A percentile compares a stretch with the other conserved stretches of the same genome.
Evolutionary conservation across 2,113 vertebrate species (phyloP).

Genomic region (Clarias magur): DNA sequence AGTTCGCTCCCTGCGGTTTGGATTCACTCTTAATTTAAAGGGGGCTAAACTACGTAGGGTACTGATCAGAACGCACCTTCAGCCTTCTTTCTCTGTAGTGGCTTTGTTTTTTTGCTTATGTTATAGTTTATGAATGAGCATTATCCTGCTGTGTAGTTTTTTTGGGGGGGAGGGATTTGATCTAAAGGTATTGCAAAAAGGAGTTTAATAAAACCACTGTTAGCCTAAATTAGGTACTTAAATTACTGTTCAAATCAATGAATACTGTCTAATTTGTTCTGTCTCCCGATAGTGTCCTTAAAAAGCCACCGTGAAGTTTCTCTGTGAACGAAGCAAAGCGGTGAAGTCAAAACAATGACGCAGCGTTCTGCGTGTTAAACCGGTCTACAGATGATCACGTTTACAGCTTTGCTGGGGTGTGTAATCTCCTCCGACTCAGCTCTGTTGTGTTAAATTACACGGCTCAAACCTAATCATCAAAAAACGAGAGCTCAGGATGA

Average conservation of each 20-base stretch:
- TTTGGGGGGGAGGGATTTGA: neutral
- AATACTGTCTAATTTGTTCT: neutral
- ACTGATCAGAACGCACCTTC: too few relatives aligned
- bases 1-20: too few relatives aligned
- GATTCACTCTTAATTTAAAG: too few relatives aligned
- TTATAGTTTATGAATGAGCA: neutral
- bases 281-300: neutral
- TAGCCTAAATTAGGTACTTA: neutral
- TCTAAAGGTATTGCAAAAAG: neutral
- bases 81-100: neutral
- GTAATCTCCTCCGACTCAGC: slow-evolving; percentile 25
- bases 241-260: neutral
- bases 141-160: neutral
- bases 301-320: neutral
- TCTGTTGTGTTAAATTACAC: slow-evolving; percentile 21
- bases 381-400: neutral
- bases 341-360: neutral
- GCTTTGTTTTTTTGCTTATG: neutral
- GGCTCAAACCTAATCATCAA: slow-evolving; percentile 21
- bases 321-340: neutral
- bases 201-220: neutral
- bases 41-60: too few relatives aligned
- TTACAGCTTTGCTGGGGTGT: neutral
- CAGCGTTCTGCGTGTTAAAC: neutral
- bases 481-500: slow-evolving; percentile 16